A percentile compares a stretch with the other conserved stretches of the same genome.
phyloP scores from a whole-genome alignment of 2,113 vertebrate genomes.

The Limnothrissa miodon region DNA sequence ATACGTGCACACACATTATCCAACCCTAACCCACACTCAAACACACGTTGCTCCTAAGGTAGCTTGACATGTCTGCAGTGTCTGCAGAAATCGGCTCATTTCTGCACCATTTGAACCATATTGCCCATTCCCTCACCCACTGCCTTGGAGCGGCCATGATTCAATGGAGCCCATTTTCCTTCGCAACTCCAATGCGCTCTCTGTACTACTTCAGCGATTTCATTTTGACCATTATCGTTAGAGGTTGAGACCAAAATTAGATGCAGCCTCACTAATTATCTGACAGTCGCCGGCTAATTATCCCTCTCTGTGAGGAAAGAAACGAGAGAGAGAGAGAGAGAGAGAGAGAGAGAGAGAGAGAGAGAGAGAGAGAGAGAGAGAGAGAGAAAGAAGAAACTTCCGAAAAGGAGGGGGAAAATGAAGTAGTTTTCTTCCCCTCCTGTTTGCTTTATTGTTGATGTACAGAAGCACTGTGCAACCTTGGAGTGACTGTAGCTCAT shows the following conservation, averaged over 20 bases:
- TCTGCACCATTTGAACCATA: conserved; percentile 47
- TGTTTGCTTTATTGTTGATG: neutral
- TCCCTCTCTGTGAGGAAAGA: conserved; percentile 39
- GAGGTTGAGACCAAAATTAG: conserved; percentile 69
- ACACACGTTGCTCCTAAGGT: conserved; percentile 13
- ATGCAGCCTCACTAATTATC: conserved; percentile 66
- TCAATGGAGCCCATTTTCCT: conserved; percentile 58
- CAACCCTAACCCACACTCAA: conserved; percentile 79
- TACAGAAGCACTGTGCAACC: neutral
- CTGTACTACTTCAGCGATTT: conserved; percentile 60
- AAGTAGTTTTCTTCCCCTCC: neutral
- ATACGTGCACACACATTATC: neutral
- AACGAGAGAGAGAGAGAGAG: conserved; percentile 28
- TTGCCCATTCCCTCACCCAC: conserved; percentile 15
- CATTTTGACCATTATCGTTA: conserved; percentile 64
- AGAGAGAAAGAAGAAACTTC: neutral
- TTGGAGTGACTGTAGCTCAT: neutral
- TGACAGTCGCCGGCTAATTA: conserved; percentile 68
- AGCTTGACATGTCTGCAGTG: conserved; percentile 5
- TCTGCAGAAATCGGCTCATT: conserved; percentile 48
- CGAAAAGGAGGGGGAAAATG: neutral
- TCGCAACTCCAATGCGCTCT: conserved; percentile 58
- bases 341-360: neutral
- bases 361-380: neutral
- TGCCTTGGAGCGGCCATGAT: conserved; percentile 27